These are phyloP conservation scores for Meiosimyza decipiens DNA, from an alignment of 2,888 invertebrate species.

Conservation along the genomic window DNA sequence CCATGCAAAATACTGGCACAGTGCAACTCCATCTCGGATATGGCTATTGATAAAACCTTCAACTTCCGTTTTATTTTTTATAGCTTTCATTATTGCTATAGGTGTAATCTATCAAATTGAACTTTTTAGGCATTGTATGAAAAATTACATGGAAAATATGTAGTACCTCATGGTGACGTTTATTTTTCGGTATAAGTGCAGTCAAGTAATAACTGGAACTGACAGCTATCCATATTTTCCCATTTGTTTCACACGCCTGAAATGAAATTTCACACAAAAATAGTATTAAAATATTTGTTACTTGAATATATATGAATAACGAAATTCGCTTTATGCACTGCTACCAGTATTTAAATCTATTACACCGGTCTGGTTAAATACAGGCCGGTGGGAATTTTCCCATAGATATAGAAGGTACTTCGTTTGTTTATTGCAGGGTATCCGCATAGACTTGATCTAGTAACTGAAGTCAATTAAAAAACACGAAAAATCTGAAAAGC, in stretches of 20 bases:
- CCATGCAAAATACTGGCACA: conserved; percentile 90
- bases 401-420: too few species aligned
- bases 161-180: conserved; percentile 55
- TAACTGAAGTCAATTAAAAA: too few species aligned
- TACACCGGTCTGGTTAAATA: too few species aligned
- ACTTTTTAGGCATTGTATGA: background rate
- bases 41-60: conserved; percentile 84
- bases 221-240: conserved; percentile 71
- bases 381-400: too few species aligned
- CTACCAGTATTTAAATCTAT: background rate
- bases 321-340: background rate
- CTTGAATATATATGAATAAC: background rate
- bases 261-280: conserved; percentile 7
- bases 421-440: too few species aligned
- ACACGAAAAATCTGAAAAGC: too few species aligned
- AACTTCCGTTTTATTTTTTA: conserved; percentile 88
- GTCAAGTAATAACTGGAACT: conserved; percentile 70
- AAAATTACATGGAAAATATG: background rate
- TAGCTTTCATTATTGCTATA: conserved; percentile 83
- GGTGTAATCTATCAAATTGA: conserved; percentile 74
- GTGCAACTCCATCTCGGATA: conserved; percentile 86
- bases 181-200: conserved; percentile 55
- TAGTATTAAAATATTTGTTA: background rate
- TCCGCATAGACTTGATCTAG: too few species aligned
- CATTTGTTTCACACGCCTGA: conserved; percentile 45